phyloP scores from a whole-genome alignment of 2,113 vertebrate species.

The Fulmarus glacialis region DNA sequence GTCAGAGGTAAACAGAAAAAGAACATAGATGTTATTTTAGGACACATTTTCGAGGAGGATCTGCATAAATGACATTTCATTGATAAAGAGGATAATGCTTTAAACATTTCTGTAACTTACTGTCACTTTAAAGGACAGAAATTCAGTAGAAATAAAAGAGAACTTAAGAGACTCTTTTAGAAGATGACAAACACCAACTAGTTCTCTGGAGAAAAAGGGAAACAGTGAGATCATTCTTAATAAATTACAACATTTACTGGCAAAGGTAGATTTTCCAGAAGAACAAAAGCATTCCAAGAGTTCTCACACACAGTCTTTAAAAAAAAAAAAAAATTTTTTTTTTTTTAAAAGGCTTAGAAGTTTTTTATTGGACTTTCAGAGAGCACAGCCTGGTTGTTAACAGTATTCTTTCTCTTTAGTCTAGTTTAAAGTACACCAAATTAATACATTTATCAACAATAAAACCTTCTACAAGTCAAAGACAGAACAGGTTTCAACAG shows the following conservation, averaged over 20 bases:
- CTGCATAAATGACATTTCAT: not conserved
- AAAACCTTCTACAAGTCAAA: not conserved
- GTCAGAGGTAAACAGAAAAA: not conserved
- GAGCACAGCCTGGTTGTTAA: not conserved
- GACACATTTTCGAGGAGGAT: not conserved
- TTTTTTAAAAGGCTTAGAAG: not conserved
- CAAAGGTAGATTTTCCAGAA: not conserved
- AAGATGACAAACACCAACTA: not conserved
- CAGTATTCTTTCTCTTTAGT: not conserved
- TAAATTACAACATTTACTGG: not conserved
- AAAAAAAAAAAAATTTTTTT: not conserved
- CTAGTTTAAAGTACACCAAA: not conserved
- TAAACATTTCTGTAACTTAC: not conserved
- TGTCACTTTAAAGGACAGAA: not conserved
- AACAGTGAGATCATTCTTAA: not conserved
- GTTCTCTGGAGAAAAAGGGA: not conserved
- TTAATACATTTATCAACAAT: not conserved
- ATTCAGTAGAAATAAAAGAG: not conserved
- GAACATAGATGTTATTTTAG: not conserved
- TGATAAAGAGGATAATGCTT: not conserved
- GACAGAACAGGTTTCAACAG: not conserved
- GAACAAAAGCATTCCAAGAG: not conserved
- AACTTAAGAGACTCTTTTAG: not conserved
- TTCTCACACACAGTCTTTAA: not conserved
- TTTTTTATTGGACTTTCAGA: not conserved